Evolutionary conservation across 2,888 invertebrate genomes (phyloP).

Genomic region (Syritta pipiens): DNA sequence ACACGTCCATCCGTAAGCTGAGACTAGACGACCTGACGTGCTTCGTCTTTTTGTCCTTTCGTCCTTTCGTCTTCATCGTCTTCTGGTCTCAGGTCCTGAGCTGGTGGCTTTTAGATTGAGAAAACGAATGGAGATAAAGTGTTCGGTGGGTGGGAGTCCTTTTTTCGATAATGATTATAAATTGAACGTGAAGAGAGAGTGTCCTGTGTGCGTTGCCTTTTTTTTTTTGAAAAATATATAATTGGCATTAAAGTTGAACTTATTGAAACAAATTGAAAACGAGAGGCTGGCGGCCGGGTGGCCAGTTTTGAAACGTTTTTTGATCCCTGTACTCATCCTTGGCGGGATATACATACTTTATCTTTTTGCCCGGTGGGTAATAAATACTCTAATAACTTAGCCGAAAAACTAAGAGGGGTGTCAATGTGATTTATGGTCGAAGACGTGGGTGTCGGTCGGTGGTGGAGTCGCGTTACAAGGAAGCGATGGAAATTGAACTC

Average conservation of each 20-base stretch:
- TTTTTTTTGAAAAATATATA: neutral
- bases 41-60: neutral
- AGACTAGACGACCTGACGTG: constrained; percentile 1
- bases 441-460: too few relatives aligned
- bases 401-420: too few relatives aligned
- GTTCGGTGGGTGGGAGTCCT: neutral
- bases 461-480: too few relatives aligned
- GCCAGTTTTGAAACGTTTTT: constrained; percentile 21
- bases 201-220: constrained; percentile 14
- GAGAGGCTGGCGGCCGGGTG: neutral
- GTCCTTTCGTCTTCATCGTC: neutral
- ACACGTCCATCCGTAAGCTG: constrained; percentile 19
- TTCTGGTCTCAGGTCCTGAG: too few relatives aligned
- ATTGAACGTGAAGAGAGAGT: constrained; percentile 35
- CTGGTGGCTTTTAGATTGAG: neutral
- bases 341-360: neutral
- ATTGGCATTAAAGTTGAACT: constrained; percentile 38
- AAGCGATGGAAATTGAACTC: too few relatives aligned
- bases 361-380: too few relatives aligned
- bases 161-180: constrained; percentile 44
- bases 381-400: too few relatives aligned
- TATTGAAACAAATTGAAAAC: constrained; percentile 46
- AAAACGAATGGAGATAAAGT: constrained; percentile 27
- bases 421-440: too few relatives aligned
- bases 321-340: neutral